phyloP scores from a whole-genome alignment of 2,888 invertebrate genomes.

The Trichopria drosophilae region DNA sequence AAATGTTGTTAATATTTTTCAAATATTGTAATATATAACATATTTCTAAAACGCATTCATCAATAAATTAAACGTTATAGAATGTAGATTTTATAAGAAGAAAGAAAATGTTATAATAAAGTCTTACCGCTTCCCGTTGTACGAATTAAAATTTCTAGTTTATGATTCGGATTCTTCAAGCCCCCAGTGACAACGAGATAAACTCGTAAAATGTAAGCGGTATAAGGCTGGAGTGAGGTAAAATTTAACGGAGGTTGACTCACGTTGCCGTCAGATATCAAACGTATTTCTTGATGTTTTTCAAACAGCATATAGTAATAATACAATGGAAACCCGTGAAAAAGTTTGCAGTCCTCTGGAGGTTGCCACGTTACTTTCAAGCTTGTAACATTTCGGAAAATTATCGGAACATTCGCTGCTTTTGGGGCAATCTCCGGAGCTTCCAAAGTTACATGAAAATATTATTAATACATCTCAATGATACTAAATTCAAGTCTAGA shows the following conservation, averaged over 20 bases:
- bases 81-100: too few relatives aligned
- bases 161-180: conserved; percentile 28
- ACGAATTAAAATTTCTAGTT: conserved; percentile 32
- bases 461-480: too few relatives aligned
- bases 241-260: conserved; percentile 36
- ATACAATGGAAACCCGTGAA: conserved; percentile 39
- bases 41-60: too few relatives aligned
- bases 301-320: conserved; percentile 38
- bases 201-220: conserved; percentile 34
- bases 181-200: conserved; percentile 36
- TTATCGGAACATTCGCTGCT: conserved; percentile 32
- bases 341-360: conserved; percentile 37
- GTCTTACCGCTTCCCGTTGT: too few relatives aligned
- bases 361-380: conserved; percentile 38
- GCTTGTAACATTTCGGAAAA: conserved; percentile 31
- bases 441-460: conserved; percentile 29
- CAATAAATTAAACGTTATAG: too few relatives aligned
- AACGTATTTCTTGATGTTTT: conserved; percentile 30
- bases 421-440: conserved; percentile 36
- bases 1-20: too few relatives aligned
- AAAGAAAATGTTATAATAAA: too few relatives aligned
- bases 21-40: too few relatives aligned
- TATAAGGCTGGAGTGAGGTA: conserved; percentile 33
- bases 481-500: too few relatives aligned
- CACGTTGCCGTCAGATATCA: conserved; percentile 35